A percentile compares a stretch with the other conserved stretches of the same genome.
Evolutionary conservation across 1,140 invertebrate species (phyloP).

Genomic region (Microplitis mediator): DNA sequence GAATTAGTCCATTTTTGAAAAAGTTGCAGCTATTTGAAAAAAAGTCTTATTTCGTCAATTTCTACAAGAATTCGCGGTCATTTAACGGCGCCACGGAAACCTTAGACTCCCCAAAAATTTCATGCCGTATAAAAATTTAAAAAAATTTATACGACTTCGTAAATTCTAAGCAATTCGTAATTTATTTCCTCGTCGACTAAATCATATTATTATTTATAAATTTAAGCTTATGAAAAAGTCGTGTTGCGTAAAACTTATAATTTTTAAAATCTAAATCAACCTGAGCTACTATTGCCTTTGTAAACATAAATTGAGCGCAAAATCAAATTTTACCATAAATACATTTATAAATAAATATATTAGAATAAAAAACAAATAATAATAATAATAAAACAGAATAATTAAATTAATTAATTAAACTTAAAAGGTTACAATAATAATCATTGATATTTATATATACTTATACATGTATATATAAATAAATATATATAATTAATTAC

Average conservation of each 20-base stretch:
- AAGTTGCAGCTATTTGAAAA: too few relatives aligned
- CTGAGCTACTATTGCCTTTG: slow-evolving; percentile 54
- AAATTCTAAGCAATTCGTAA: too few relatives aligned
- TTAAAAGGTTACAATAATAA: background rate
- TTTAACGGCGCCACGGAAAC: too few relatives aligned
- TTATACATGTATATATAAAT: slow-evolving; percentile 41
- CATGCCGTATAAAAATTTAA: too few relatives aligned
- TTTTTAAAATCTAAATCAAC: background rate
- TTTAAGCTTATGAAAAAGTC: background rate
- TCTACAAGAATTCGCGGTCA: too few relatives aligned
- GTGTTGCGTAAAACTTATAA: background rate
- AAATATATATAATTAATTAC: slow-evolving; percentile 11
- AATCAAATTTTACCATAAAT: slow-evolving; percentile 56
- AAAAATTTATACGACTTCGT: too few relatives aligned
- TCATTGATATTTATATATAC: slow-evolving; percentile 16
- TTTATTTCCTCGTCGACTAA: too few relatives aligned
- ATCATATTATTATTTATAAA: background rate
- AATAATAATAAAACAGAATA: slow-evolving; percentile 8
- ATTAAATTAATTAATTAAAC: background rate
- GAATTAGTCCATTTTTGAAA: too few relatives aligned
- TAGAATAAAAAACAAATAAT: slow-evolving; percentile 30
- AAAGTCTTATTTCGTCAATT: too few relatives aligned
- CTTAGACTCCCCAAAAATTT: too few relatives aligned
- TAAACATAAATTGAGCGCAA: slow-evolving; percentile 59
- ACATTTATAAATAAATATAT: too few relatives aligned